Base-by-base conservation (phyloP, 2,797 vertebrate genomes). In the Aratinga solstitialis region DNA sequence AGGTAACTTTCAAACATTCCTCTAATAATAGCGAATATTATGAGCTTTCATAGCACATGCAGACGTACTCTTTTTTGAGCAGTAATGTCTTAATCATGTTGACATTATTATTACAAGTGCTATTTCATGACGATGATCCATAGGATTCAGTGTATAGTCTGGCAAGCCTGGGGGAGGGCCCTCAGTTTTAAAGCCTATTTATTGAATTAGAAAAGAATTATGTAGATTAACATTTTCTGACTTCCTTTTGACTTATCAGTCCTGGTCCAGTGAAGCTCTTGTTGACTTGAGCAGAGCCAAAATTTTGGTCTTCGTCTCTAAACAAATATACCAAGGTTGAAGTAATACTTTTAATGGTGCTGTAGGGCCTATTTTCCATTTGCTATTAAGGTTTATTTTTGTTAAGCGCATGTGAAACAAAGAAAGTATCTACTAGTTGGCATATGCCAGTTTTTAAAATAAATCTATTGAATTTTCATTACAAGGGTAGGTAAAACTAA, bases 401-500 rank as follows among this genome's bases (percentile, higher is more conserved):
- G 54, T 89, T 74, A 89, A 94, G 65, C 58, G 73, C 34, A 54
- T 47, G 54, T 69, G 69, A 93, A 94, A 87, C 48, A 86, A 89
- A 59, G 72, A 82, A 87, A 83, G 54, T 86, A 34, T 0, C 56
- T 91, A 36, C 63, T 78, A 48, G 54, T 94, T 86, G 61, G 47
- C 68, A 58, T 75, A 68, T 89, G 47, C 32, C 58, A 38, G 24
- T 77, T 93, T 91, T 85, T 68, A 58, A 78, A 86, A 71, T 48
- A 48, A 65, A 95, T 62, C 22, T 22, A 6, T 11, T 61, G 11
- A 36, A 73, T 76, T 82, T 74, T 58, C 81, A 84, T 91, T 59
- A 47, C 65, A 77, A 71, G 8, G 40, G 23, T 29, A 67, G 38
- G 20, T 91, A 91, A 93, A 90, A 91, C 68, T 95, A 90, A 96